phyloP scores from a whole-genome alignment of 1,140 invertebrate genomes.

The Zaprionus africanus region DNA sequence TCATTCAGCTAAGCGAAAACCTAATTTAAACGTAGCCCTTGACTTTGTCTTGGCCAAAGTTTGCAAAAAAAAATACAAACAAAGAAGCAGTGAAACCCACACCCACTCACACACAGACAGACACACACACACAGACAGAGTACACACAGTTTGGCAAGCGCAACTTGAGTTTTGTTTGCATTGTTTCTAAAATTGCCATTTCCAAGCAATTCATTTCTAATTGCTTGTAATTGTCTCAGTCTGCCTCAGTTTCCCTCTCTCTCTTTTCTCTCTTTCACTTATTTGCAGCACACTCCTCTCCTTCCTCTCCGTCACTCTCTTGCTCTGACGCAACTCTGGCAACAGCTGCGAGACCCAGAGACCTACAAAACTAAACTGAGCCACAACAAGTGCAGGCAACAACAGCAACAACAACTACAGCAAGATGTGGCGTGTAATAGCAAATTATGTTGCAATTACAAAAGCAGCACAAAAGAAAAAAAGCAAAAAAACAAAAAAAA shows the following conservation, averaged over 20 bases:
- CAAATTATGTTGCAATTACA: slow-evolving; percentile 83
- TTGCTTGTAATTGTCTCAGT: slow-evolving; percentile 78
- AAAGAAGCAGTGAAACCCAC: not conserved
- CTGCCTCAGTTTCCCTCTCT: slow-evolving; percentile 17
- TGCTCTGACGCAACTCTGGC: slow-evolving; percentile 46
- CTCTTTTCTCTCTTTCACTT: slow-evolving; percentile 4
- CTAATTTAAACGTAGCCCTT: slow-evolving; percentile 17
- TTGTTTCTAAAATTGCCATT: slow-evolving; percentile 58
- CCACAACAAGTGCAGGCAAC: slow-evolving; percentile 30
- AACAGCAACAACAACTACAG: slow-evolving; percentile 42
- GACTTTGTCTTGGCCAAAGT: slow-evolving; percentile 17
- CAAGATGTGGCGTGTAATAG: slow-evolving; percentile 73
- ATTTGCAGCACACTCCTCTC: not conserved
- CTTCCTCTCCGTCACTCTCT: not conserved
- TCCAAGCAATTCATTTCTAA: slow-evolving; percentile 79
- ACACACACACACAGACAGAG: not conserved
- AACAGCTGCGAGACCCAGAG: slow-evolving; percentile 77
- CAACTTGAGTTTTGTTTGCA: slow-evolving; percentile 49
- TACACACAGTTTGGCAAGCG: slow-evolving; percentile 18
- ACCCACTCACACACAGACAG: not conserved
- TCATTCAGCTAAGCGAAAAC: slow-evolving; percentile 6
- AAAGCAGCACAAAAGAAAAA: slow-evolving; percentile 75
- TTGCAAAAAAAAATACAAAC: slow-evolving; percentile 11
- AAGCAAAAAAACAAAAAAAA: slow-evolving; percentile 46
- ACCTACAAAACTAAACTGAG: slow-evolving; percentile 71